Evolutionary conservation across 1,140 invertebrate species (phyloP).

Genomic region (Berghia stephanieae): DNA sequence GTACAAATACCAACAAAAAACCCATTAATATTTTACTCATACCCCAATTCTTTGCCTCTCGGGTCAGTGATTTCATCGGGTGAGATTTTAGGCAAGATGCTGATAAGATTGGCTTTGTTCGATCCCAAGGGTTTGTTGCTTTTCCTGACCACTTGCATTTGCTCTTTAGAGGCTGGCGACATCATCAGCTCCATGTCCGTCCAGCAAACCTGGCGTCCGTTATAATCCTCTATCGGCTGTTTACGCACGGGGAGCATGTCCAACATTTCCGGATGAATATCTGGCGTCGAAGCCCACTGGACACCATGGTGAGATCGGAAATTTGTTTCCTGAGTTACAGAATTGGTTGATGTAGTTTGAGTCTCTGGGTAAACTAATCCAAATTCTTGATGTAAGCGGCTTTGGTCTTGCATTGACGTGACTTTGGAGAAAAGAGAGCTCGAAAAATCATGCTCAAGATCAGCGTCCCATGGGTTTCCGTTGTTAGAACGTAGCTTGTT

Average conservation of each 20-base stretch:
- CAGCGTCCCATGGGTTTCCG: conserved; percentile 30
- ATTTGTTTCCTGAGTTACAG: neutral
- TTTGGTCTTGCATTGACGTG: neutral
- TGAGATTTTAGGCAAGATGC: conserved; percentile 17
- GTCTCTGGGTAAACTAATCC: conserved; percentile 11
- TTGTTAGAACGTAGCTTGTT: conserved; percentile 21
- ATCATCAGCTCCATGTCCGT: conserved; percentile 31
- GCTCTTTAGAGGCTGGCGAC: conserved; percentile 25
- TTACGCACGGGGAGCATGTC: conserved; percentile 30
- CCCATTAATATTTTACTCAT: no score
- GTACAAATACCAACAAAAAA: no score
- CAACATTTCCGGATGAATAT: conserved; percentile 32
- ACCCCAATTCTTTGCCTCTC: conserved; percentile 5
- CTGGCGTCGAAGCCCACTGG: conserved; percentile 27
- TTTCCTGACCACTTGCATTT: conserved; percentile 14
- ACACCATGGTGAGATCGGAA: conserved; percentile 6
- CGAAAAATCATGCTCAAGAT: conserved; percentile 30
- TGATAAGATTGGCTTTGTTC: conserved; percentile 29
- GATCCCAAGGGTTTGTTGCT: conserved; percentile 33
- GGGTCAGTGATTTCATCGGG: neutral
- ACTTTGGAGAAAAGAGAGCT: conserved; percentile 27
- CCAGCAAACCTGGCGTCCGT: conserved; percentile 18
- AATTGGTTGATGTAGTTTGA: neutral
- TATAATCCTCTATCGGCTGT: conserved; percentile 12
- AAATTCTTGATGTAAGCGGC: neutral